phyloP scores from a whole-genome alignment of 1,140 invertebrate genomes.

The Drosophila repleta region DNA sequence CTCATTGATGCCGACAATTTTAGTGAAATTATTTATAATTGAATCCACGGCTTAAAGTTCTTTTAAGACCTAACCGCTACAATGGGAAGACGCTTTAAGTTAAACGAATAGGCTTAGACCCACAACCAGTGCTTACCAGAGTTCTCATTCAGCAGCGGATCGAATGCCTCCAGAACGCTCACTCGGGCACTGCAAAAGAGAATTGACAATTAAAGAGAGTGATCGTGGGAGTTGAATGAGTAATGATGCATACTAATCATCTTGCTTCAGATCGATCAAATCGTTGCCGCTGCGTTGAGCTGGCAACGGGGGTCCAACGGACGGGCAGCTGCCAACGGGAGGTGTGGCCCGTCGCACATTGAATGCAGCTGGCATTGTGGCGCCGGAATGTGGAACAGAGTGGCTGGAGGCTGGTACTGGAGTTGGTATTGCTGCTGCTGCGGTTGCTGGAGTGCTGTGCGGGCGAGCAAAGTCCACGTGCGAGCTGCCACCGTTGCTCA shows the following conservation, averaged over 20 bases:
- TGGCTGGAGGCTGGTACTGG: slow-evolving; percentile 18
- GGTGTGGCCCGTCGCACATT: slow-evolving; percentile 22
- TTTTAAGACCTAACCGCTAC: slow-evolving; percentile 24
- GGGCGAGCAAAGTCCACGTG: slow-evolving; percentile 61
- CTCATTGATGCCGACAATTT: slow-evolving; percentile 19
- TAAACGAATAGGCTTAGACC: not conserved
- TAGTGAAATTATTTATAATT: not conserved
- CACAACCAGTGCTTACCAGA: slow-evolving; percentile 52
- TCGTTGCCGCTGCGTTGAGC: slow-evolving; percentile 74
- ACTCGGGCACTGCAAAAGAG: slow-evolving; percentile 85
- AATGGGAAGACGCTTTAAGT: slow-evolving; percentile 6
- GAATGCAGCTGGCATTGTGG: slow-evolving; percentile 5
- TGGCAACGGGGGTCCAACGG: slow-evolving; percentile 29
- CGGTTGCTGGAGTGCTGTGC: slow-evolving; percentile 30
- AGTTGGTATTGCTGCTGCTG: not conserved
- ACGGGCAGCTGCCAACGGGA: slow-evolving; percentile 26
- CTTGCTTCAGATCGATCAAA: slow-evolving; percentile 84
- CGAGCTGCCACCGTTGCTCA: slow-evolving; percentile 32
- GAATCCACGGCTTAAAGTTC: slow-evolving; percentile 6
- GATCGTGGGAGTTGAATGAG: not conserved
- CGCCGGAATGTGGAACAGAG: slow-evolving; percentile 3
- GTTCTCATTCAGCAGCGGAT: slow-evolving; percentile 88
- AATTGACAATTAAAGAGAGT: slow-evolving; percentile 17
- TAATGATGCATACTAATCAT: slow-evolving; percentile 68
- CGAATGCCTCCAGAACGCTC: slow-evolving; percentile 93